Evolutionary conservation across 64 coral and sea anemone species (phyloP), one percentile per base, ranked within the genome.

Genomic region (Stylophora pistillata): DNA sequence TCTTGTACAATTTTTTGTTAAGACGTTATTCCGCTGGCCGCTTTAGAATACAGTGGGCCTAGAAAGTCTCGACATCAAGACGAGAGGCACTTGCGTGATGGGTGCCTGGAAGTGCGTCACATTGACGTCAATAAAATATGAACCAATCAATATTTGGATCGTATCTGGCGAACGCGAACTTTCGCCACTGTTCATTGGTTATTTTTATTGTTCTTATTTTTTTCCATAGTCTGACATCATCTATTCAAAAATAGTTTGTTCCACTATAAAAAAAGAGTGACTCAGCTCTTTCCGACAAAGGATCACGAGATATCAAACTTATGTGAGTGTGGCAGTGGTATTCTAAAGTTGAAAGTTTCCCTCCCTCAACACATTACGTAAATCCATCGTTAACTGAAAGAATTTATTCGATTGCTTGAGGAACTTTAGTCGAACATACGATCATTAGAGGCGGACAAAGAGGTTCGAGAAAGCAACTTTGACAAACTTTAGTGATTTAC

Each of bases 1-100:
- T 96, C 14, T 96, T 96, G 82, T 23, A 96, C 7, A 55, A 31
- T 81, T 87, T 9, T 33, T 32, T n/a, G n/a, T 13, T 7, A 3
- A 25, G 10, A 25, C 64, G 20, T 68, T 12, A 21, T 21, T 7
- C 62, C 76, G 86, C 71, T 90, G 83, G 32, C 59, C 66, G 79
- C 30, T 15, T 72, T 47, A 55, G 15, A 68, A 88, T 30, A 62
- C 30, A 79, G 15, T 9, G 30, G 41, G 6, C 13, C 53, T 61
- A 21, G 16, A 55, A 17, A 85, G 78, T 53, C 85, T 53, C 52
- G 25, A 30, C 16, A 34, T 70, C 55, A 54, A 60, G n/a, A 64
- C 56, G 56, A 75, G 56, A 75, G 58, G 30, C 9, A 5, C 9
- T 72, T 16, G 71, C 87, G 26, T 83, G 92, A 82, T 30, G 17